A percentile compares a stretch with the other conserved stretches of the same genome.
phyloP scores from a whole-genome alignment of 2,113 vertebrate genomes.

The Neotragus pygmaeus region DNA sequence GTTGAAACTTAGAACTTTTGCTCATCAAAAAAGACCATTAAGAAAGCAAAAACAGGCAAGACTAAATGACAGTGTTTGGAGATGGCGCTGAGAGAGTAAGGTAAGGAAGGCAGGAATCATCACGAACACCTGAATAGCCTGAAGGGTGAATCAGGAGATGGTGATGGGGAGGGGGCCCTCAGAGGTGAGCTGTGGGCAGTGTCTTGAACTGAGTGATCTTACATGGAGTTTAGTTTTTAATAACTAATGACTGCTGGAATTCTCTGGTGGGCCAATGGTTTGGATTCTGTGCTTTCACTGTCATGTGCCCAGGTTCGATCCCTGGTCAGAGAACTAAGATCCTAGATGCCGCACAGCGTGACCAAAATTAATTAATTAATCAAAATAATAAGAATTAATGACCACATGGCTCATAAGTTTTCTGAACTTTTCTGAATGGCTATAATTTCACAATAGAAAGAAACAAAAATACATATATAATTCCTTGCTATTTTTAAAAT shows the following conservation, averaged over 20 bases:
- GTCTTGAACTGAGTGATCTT: background rate
- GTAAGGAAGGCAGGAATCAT: rapidly evolving
- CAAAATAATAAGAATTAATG: background rate
- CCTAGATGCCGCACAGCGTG: background rate
- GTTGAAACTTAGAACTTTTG: background rate
- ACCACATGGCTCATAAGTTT: background rate
- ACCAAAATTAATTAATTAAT: background rate
- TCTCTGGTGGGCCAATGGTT: background rate
- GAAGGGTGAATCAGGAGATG: rapidly evolving
- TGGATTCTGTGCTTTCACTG: background rate
- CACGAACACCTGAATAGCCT: too few relatives aligned
- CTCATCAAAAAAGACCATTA: background rate
- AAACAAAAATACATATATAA: background rate
- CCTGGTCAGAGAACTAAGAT: background rate
- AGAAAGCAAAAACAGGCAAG: background rate
- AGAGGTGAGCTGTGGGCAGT: rapidly evolving
- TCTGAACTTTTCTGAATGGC: background rate
- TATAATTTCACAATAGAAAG: background rate
- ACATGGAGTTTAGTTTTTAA: background rate
- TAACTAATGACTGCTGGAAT: background rate
- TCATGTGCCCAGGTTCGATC: background rate
- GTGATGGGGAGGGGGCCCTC: rapidly evolving
- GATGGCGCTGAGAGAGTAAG: background rate
- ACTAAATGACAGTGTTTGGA: background rate
- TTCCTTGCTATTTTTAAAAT: background rate